phyloP scores from a whole-genome alignment of 37 sponge, comb jelly and placozoan genomes.

The Mnemiopsis leidyi region DNA sequence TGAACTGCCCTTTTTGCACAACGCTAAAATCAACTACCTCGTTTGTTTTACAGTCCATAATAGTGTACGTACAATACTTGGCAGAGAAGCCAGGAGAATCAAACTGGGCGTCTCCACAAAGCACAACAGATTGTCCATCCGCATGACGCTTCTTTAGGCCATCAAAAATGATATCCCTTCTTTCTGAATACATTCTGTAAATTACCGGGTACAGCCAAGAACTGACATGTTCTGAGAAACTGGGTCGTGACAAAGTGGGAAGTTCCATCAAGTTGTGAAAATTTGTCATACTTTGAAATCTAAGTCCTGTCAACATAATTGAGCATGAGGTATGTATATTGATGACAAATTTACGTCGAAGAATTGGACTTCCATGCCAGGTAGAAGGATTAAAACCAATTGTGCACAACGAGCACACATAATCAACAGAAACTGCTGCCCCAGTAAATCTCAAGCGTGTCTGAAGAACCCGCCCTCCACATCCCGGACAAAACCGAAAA shows the following conservation, averaged over 20 bases:
- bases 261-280: not conserved
- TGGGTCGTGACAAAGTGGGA: not conserved
- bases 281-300: not conserved
- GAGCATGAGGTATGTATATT: not conserved
- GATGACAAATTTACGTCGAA: not conserved
- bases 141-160: not conserved
- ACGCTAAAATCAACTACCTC: not conserved
- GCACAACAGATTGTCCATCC: not conserved
- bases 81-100: conserved; percentile 42
- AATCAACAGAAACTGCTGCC: not conserved
- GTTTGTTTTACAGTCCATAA: not conserved
- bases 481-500: not conserved
- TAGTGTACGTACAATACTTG: conserved; percentile 51
- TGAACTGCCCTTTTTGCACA: conserved; percentile 7
- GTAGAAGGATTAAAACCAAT: not conserved
- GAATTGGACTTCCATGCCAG: not conserved
- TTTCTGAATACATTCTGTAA: not conserved
- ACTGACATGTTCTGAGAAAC: not conserved
- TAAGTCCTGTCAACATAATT: not conserved
- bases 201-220: not conserved
- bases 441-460: not conserved
- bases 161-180: not conserved
- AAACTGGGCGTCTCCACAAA: conserved; percentile 16
- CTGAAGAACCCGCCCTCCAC: not conserved
- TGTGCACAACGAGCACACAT: not conserved